These are phyloP conservation scores for Nomada ruficornis DNA, from an alignment of 2,888 invertebrate genomes.

Conservation along the genomic window DNA sequence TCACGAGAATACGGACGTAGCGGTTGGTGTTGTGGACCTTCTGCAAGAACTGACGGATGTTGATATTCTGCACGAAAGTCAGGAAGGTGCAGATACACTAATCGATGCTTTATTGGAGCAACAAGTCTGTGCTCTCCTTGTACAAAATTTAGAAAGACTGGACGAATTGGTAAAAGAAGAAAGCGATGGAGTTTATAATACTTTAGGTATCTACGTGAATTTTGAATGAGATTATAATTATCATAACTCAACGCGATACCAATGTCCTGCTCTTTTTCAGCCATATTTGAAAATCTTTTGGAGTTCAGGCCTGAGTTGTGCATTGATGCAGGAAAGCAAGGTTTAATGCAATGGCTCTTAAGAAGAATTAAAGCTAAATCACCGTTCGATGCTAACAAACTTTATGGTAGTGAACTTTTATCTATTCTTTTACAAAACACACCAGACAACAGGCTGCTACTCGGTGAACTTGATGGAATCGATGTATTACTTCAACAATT, in stretches of 20 bases:
- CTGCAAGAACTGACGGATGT: slow-evolving; percentile 97
- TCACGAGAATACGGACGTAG: slow-evolving; percentile 98
- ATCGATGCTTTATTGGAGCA: slow-evolving; percentile 95
- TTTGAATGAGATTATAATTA: slow-evolving; percentile 1
- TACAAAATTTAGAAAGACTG: slow-evolving; percentile 96
- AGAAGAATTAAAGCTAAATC: slow-evolving; percentile 95
- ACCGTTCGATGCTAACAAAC: slow-evolving; percentile 97
- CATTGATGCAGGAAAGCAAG: slow-evolving; percentile 94
- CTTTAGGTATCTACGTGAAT: slow-evolving; percentile 87
- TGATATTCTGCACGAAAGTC: slow-evolving; percentile 97
- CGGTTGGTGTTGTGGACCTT: slow-evolving; percentile 91
- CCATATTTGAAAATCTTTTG: slow-evolving; percentile 97
- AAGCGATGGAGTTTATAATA: slow-evolving; percentile 97
- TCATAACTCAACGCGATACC: background rate
- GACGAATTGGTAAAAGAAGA: slow-evolving; percentile 98
- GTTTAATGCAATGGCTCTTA: slow-evolving; percentile 95
- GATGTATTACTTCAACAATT: slow-evolving; percentile 97
- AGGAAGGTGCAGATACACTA: slow-evolving; percentile 94
- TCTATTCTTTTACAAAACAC: slow-evolving; percentile 97
- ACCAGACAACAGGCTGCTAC: slow-evolving; percentile 90
- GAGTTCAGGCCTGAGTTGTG: slow-evolving; percentile 95
- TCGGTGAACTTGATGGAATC: slow-evolving; percentile 98
- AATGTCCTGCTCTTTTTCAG: slow-evolving; percentile 82
- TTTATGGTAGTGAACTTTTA: slow-evolving; percentile 97
- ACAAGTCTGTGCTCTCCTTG: slow-evolving; percentile 94